Base-by-base conservation (phyloP, 2,113 vertebrate genomes). In the Caranx melampygus region DNA sequence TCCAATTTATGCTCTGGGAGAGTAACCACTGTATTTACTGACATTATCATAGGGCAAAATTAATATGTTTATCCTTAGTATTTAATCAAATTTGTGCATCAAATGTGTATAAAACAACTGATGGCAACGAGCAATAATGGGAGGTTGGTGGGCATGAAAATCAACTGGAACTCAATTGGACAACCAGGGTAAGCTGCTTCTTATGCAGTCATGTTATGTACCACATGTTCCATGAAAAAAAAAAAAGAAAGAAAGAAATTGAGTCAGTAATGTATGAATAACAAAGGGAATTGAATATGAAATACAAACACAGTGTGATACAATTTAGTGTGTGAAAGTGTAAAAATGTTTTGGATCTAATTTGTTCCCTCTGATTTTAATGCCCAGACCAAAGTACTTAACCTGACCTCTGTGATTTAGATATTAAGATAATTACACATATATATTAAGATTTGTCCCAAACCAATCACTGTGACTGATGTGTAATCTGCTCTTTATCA, bases 371-470 rank as follows among this genome's bases (percentile, higher is more conserved):
- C 13, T 0, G n/a, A 68, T 62, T 15, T 54, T 55, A 5, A 55
- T 20, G 0, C 42, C 12, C 14, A 31, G 14, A 44, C 2, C 42
- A 77, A 18, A 31, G 6, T 12, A 49, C 44, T 65, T 44, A 42
- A 9, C 18, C 45, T 55, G 14, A 58, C 49, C n/a, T 26, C 37
- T n/a, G 26, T 26, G 26, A 26, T 26, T 26, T 26, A 26, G 68
- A 61, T 83, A 52, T 72, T 47, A 16, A 10, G 11, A 62, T 34
- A 10, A 47, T 67, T 72, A 26, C 26, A 26, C 26, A 26, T 26
- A 26, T 26, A 26, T 26, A 26, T 26, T 44, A 21, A 4, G 18
- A 6, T 2, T 58, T 45, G 13, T 31, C 20, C 40, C 12, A 73
- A 68, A 42, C 33, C 3, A 58, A 44, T 59, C 7, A 3, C 8